These are phyloP conservation scores for Geophilus truncorum DNA, from an alignment of 2,888 invertebrate species.

Conservation along the genomic window DNA sequence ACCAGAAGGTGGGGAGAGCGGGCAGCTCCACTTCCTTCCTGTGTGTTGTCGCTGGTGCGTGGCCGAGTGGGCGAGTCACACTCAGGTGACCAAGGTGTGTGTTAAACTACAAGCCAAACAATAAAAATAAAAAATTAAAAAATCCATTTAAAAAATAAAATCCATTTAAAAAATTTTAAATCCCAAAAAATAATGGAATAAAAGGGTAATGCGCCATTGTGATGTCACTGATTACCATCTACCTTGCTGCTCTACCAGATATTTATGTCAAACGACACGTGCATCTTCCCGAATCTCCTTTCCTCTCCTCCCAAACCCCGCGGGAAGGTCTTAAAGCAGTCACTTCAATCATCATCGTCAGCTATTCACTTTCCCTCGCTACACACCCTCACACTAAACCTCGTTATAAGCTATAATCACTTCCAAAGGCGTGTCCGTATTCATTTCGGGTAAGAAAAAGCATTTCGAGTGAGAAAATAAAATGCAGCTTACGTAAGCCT, in stretches of 20 bases:
- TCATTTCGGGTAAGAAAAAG: neutral
- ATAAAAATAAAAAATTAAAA: neutral
- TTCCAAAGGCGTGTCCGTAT: neutral
- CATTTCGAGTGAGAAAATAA: no score
- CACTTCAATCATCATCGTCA: neutral
- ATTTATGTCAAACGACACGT: slow-evolving; percentile 6
- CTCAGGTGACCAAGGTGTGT: slow-evolving; percentile 7
- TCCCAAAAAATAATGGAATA: neutral
- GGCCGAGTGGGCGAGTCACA: slow-evolving; percentile 11
- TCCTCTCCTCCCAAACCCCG: neutral
- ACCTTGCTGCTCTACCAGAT: neutral
- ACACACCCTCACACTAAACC: neutral
- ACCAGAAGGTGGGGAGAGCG: neutral
- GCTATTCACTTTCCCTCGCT: neutral
- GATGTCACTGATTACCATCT: neutral
- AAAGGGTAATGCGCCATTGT: neutral
- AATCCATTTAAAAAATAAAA: neutral
- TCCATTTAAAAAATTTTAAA: neutral
- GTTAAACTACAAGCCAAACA: neutral
- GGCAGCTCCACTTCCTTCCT: neutral
- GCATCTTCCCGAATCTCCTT: neutral
- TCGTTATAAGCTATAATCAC: neutral
- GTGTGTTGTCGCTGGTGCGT: neutral
- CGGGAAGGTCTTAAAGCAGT: neutral
- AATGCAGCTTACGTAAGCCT: no score